These are phyloP conservation scores for Syrphus vitripennis DNA, from an alignment of 2,888 invertebrate species.

Conservation along the genomic window DNA sequence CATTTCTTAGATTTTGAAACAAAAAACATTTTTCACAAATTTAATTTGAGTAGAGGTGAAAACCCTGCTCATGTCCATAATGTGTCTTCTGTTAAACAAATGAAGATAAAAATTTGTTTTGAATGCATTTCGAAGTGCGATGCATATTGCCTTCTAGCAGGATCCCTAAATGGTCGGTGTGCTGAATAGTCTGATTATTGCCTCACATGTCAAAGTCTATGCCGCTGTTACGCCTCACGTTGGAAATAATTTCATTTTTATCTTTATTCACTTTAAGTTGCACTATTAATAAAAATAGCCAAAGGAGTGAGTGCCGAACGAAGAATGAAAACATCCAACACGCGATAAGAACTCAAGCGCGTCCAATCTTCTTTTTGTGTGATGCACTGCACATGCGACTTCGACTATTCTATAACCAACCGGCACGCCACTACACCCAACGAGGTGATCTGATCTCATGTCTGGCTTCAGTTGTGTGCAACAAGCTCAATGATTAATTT, in stretches of 20 bases:
- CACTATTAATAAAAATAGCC: constrained; percentile 22
- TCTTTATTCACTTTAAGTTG: not conserved
- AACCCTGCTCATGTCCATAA: not conserved
- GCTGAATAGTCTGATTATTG: constrained; percentile 19
- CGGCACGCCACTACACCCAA: not conserved
- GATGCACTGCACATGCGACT: not conserved
- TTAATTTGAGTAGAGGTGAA: not conserved
- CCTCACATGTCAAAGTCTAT: constrained; percentile 33
- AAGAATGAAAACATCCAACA: constrained; percentile 2
- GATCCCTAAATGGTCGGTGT: not conserved
- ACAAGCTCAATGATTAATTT: constrained; percentile 59
- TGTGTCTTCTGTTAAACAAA: not conserved
- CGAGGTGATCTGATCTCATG: constrained; percentile 42
- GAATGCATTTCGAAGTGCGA: constrained; percentile 24
- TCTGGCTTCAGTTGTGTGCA: constrained; percentile 34
- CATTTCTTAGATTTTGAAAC: not conserved
- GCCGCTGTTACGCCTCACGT: not conserved
- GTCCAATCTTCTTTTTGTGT: not conserved
- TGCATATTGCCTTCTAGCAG: constrained; percentile 23
- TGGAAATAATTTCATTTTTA: constrained; percentile 3
- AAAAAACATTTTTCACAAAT: not conserved
- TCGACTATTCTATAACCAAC: not conserved
- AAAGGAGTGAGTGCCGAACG: not conserved
- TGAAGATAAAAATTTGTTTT: constrained; percentile 60
- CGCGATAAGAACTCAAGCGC: constrained; percentile 52